phyloP scores from a whole-genome alignment of 2,797 vertebrate species.

The Masticophis lateralis region DNA sequence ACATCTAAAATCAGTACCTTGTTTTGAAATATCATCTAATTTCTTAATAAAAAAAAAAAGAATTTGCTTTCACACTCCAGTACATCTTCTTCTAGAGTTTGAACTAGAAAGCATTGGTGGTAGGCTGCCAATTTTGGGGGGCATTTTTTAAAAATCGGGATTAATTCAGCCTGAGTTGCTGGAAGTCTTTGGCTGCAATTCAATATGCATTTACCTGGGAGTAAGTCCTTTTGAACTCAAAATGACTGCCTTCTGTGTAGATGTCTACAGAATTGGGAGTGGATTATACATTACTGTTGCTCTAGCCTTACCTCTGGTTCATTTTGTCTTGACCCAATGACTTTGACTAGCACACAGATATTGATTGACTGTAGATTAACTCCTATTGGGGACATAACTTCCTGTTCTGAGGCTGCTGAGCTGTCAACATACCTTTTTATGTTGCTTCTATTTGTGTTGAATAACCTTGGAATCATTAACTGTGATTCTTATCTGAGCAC shows the following conservation, averaged over 20 bases:
- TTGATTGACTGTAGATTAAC: slow-evolving; percentile 2
- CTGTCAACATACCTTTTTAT: slow-evolving; percentile 4
- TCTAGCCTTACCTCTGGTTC: not conserved
- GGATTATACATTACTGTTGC: not conserved
- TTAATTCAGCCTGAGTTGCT: not conserved
- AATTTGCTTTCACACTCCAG: too few relatives aligned
- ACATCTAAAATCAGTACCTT: not conserved
- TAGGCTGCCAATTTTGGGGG: not conserved
- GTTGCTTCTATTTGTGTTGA: not conserved
- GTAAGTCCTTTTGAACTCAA: not conserved
- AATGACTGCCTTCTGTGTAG: not conserved
- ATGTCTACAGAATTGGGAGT: not conserved
- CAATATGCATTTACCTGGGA: not conserved
- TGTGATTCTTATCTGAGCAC: not conserved
- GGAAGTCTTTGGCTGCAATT: not conserved
- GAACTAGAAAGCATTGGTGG: too few relatives aligned
- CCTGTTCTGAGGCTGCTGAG: slow-evolving; percentile 4
- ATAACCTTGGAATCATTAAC: slow-evolving; percentile 9
- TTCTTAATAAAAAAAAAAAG: not conserved
- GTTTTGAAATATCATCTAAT: not conserved
- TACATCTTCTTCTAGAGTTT: not conserved
- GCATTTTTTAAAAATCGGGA: not conserved
- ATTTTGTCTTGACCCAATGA: not conserved
- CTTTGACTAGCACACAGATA: not conserved
- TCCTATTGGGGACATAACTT: slow-evolving; percentile 8